Percentiles rank a stretch among this genome's conserved stretches.
phyloP scores from a whole-genome alignment of 2,113 vertebrate species.

The Podarcis raffonei region DNA sequence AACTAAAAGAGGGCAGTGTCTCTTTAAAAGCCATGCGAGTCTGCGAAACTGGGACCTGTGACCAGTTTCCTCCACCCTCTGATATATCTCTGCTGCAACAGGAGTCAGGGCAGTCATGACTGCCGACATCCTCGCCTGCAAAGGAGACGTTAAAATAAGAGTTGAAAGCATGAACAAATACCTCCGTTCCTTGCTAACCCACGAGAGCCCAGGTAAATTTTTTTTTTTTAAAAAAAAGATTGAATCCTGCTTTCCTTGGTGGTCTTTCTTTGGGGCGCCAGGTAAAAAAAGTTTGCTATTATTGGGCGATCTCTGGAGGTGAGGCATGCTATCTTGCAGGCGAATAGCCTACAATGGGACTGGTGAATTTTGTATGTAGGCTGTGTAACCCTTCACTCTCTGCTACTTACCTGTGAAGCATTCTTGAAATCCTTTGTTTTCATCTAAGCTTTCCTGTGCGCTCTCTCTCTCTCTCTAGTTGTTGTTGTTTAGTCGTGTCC shows the following conservation, averaged over 20 bases:
- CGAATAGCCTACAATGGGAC: neutral
- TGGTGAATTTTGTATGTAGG: neutral
- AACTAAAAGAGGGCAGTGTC: fast-evolving
- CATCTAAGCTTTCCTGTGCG: no score
- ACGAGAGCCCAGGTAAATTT: constrained; percentile 64
- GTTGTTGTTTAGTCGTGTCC: no score
- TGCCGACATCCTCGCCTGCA: neutral
- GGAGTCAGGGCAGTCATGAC: neutral
- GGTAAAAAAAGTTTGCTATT: no score
- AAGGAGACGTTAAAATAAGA: neutral
- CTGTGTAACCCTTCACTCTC: neutral
- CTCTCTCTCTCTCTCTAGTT: no score
- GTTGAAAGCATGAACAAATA: constrained; percentile 69
- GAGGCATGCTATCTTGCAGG: neutral
- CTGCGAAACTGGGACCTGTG: constrained; percentile 41
- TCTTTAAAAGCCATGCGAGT: neutral
- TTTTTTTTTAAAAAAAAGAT: neutral
- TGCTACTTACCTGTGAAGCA: neutral
- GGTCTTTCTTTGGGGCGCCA: no score
- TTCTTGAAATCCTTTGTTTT: neutral
- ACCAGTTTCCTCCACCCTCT: constrained; percentile 19
- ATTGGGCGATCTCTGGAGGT: neutral
- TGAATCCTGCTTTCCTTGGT: no score
- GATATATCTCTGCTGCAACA: constrained; percentile 11
- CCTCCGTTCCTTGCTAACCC: constrained; percentile 42